Percentiles rank a stretch among this genome's conserved stretches.
These are phyloP conservation scores for Eristalinus aeneus DNA, from an alignment of 2,888 invertebrate genomes.

Conservation along the genomic window DNA sequence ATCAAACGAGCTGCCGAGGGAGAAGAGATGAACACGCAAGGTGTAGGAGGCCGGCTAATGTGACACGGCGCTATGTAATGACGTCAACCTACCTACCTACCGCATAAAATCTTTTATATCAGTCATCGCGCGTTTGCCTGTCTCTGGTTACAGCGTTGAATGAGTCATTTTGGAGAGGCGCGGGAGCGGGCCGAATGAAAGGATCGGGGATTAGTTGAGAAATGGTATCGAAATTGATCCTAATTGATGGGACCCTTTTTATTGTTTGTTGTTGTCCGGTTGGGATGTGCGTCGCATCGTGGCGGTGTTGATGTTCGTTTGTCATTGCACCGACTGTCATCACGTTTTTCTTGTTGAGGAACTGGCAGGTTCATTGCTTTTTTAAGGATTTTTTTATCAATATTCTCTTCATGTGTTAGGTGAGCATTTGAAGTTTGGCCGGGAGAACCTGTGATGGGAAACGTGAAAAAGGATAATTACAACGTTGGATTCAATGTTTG, in stretches of 20 bases:
- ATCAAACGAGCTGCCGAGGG: conserved; percentile 8
- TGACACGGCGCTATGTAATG: conserved; percentile 70
- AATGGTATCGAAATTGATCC: conserved; percentile 70
- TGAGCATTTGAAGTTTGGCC: conserved; percentile 40
- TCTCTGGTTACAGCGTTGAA: conserved; percentile 35
- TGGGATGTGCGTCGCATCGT: background rate
- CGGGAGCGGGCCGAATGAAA: conserved; percentile 15
- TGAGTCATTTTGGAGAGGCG: conserved; percentile 62
- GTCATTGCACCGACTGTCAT: conserved; percentile 61
- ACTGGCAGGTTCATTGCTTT: conserved; percentile 50
- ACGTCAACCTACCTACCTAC: conserved; percentile 69
- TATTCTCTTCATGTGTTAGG: conserved; percentile 21
- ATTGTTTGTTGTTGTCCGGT: conserved; percentile 41
- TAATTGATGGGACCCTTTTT: conserved; percentile 69
- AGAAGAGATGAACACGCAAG: conserved; percentile 48
- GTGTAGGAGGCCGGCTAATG: conserved; percentile 72
- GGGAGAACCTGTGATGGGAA: background rate
- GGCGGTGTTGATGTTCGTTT: conserved; percentile 26
- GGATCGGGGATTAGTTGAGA: conserved; percentile 49
- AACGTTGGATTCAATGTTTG: conserved; percentile 37
- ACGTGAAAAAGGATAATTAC: conserved; percentile 35
- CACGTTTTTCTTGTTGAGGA: conserved; percentile 26
- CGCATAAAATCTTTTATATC: conserved; percentile 65
- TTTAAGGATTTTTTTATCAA: background rate
- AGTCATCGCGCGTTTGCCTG: conserved; percentile 16